Evolutionary conservation across 2,888 invertebrate genomes (phyloP).

Genomic region (Lottia gigantea): DNA sequence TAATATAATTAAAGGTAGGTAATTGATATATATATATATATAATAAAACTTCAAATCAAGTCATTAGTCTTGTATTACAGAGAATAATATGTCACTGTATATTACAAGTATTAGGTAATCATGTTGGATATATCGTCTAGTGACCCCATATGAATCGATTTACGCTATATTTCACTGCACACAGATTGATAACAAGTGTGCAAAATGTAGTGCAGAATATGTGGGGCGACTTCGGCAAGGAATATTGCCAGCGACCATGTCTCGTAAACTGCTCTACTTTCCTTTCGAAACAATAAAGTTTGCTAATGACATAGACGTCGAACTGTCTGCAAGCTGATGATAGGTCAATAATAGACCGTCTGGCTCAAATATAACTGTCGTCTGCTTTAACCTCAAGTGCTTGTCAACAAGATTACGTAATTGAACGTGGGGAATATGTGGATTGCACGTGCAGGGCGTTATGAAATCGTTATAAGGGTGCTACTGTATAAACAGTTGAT

Average conservation of each 20-base stretch:
- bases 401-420: slow-evolving; percentile 6
- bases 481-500: too few relatives aligned
- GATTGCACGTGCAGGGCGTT: too few relatives aligned
- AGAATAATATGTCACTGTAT: too few relatives aligned
- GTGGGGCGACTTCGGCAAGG: too few relatives aligned
- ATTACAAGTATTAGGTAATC: too few relatives aligned
- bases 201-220: too few relatives aligned
- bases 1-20: background rate
- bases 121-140: background rate
- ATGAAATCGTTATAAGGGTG: too few relatives aligned
- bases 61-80: too few relatives aligned
- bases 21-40: background rate
- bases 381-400: slow-evolving; percentile 10
- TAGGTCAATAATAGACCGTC: slow-evolving; percentile 14
- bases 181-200: too few relatives aligned
- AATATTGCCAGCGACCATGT: too few relatives aligned
- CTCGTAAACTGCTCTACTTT: too few relatives aligned
- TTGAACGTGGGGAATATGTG: background rate
- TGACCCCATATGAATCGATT: slow-evolving; percentile 8
- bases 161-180: background rate
- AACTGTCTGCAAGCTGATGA: slow-evolving; percentile 2
- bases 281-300: background rate
- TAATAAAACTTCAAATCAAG: too few relatives aligned
- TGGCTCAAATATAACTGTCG: slow-evolving; percentile 15
- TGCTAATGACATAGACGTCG: background rate